Evolutionary conservation across 2,888 invertebrate genomes (phyloP).

Genomic region (Ptychoptera albimana): DNA sequence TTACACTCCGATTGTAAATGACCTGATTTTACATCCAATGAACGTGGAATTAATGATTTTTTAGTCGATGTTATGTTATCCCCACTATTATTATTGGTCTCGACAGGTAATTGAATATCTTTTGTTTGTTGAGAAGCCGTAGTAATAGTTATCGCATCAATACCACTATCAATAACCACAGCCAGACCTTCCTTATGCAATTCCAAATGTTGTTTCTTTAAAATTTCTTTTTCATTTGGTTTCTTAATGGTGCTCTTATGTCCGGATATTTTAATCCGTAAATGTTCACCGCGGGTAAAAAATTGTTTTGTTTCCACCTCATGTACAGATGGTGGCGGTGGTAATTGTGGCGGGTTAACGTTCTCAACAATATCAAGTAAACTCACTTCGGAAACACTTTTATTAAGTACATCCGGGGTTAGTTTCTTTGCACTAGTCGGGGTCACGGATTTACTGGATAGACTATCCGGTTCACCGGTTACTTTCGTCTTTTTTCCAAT

Average conservation of each 20-base stretch:
- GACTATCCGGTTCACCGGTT: too few relatives aligned
- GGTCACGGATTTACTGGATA: neutral
- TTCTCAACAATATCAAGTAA: slow-evolving; percentile 6
- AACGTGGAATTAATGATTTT: neutral
- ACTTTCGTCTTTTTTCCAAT: too few relatives aligned
- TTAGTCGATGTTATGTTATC: neutral
- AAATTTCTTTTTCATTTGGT: neutral
- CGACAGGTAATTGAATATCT: slow-evolving; percentile 4
- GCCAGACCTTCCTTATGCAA: too few relatives aligned
- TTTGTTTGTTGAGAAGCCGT: neutral
- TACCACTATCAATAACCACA: too few relatives aligned
- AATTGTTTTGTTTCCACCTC: too few relatives aligned
- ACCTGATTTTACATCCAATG: too few relatives aligned
- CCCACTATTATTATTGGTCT: slow-evolving; percentile 1
- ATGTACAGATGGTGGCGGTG: neutral
- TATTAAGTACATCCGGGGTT: slow-evolving; percentile 5
- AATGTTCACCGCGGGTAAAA: too few relatives aligned
- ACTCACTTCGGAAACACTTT: slow-evolving; percentile 8
- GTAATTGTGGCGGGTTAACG: neutral
- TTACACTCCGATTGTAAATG: neutral
- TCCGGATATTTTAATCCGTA: too few relatives aligned
- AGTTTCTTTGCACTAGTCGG: neutral
- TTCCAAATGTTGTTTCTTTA: too few relatives aligned
- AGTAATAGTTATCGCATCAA: neutral
- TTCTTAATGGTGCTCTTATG: neutral